Base-by-base conservation (phyloP, 2,797 vertebrate genomes). In the Pampus argenteus region DNA sequence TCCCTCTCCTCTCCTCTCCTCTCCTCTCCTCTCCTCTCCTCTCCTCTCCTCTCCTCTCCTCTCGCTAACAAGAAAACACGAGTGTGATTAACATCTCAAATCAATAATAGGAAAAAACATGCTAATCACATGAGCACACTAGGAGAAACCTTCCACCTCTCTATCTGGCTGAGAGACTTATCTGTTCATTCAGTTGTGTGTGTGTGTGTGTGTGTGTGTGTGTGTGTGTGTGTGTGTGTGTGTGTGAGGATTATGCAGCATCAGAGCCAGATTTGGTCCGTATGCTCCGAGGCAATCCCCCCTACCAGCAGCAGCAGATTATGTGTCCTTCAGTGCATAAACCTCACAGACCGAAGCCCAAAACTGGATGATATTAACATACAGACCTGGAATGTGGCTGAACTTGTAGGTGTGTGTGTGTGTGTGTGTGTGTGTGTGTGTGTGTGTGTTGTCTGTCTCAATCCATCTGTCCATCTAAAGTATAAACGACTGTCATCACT, bases 231-330 rank as follows among this genome's bases (percentile, higher is more conserved):
- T 76, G 65, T 62, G 70, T 66, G 44, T 69, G 73, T 72, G 73
- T 62, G 47, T 62, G 29, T 28, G 26, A 60, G 85, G 84, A 86
- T 90, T 90, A 88, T 71, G 60, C 66, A 63, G 81, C 82, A 83
- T 88, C 84, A 81, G 78, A 82, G 78, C 81, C 87, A 88, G 82
- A 89, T 88, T 91, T 88, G 72, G 74, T 84, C 86, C 81, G 77
- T 90, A 91, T 90, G 88, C 71, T 88, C 63, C 2, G 29, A 79
- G 71, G 61, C 79, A 48, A 31, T 62, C 65, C 22, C 36, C 50
- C 38, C 9, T 48, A 31, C 49, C 64, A 71, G 55, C 80, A 80
- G 61, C 82, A 71, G 74, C 79, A 88, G 88, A 89, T 89, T 89
- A 85, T 29, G 50, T 76, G 82, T 84, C 78, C 79, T 76, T 72